Conservation (phyloP, 2,797 vertebrate species). For the Epinephelus coioides region DNA sequence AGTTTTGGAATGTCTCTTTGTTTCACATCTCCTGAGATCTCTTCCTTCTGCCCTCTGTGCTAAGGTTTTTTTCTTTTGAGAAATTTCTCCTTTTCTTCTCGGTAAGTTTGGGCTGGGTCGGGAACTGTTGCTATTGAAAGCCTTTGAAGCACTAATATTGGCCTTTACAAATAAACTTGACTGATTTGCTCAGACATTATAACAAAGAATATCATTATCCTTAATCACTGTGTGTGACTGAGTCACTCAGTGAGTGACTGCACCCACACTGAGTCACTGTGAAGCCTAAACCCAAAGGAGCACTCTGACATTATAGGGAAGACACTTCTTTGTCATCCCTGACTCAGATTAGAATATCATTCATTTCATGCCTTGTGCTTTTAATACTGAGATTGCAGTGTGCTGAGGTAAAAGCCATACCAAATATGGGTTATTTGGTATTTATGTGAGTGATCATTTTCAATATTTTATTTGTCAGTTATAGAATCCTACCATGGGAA, state of each 20-base stretch:
- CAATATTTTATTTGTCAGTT: not conserved
- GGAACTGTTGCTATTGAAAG: not conserved
- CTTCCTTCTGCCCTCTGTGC: not conserved
- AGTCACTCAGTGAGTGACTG: not conserved
- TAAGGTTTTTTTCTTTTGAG: not conserved
- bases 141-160: slow-evolving; percentile 5
- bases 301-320: slow-evolving; percentile 11
- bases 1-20: slow-evolving; percentile 3
- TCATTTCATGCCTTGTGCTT: not conserved
- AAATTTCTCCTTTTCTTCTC: not conserved
- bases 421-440: not conserved
- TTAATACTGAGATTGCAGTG: not conserved
- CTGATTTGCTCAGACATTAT: slow-evolving; percentile 15
- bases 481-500: not conserved
- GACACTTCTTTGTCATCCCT: not conserved
- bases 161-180: slow-evolving; percentile 24
- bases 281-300: slow-evolving; percentile 1
- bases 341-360: not conserved
- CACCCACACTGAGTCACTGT: too few species aligned
- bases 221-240: not conserved
- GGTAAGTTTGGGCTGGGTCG: slow-evolving; percentile 9
- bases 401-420: not conserved
- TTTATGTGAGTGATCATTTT: not conserved
- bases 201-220: not conserved
- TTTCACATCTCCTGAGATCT: not conserved